Conservation (phyloP, 1,140 invertebrate genomes). For the Meloidogyne floridensis region DNA sequence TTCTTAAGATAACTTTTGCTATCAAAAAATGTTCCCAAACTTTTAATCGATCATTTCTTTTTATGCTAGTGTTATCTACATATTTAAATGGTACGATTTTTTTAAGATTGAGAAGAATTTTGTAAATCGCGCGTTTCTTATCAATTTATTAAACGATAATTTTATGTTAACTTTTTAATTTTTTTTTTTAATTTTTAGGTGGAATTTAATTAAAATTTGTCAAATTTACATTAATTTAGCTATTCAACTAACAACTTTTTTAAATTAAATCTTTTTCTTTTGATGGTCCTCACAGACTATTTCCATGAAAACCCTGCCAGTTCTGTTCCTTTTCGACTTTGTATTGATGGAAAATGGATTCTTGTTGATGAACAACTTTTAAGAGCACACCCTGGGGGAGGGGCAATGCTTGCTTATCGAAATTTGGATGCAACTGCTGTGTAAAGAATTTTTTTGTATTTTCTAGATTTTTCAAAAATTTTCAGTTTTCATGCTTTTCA, state of each 20-base stretch:
- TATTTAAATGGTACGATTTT: neutral
- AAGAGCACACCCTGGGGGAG: constrained; percentile 59
- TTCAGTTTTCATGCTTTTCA: constrained; percentile 63
- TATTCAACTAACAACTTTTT: neutral
- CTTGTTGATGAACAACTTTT: constrained; percentile 55
- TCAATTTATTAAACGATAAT: neutral
- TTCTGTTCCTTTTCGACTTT: constrained; percentile 50
- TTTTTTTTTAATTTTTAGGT: too few species aligned
- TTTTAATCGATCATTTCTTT: neutral
- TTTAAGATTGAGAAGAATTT: neutral
- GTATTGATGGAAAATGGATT: constrained; percentile 63
- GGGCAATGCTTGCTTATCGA: constrained; percentile 59
- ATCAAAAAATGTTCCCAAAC: neutral
- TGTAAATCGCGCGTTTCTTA: neutral
- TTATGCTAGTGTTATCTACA: neutral
- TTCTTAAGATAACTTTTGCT: neutral
- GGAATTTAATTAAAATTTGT: too few species aligned
- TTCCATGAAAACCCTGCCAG: constrained; percentile 31
- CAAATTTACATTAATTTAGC: neutral
- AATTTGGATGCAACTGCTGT: constrained; percentile 62
- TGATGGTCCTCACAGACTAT: constrained; percentile 50
- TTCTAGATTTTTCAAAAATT: neutral
- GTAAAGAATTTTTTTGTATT: neutral
- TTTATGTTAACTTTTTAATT: neutral
- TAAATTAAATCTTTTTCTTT: neutral